These are phyloP conservation scores for Cyphomyrmex costatus DNA, from an alignment of 1,140 invertebrate species.

Conservation along the genomic window DNA sequence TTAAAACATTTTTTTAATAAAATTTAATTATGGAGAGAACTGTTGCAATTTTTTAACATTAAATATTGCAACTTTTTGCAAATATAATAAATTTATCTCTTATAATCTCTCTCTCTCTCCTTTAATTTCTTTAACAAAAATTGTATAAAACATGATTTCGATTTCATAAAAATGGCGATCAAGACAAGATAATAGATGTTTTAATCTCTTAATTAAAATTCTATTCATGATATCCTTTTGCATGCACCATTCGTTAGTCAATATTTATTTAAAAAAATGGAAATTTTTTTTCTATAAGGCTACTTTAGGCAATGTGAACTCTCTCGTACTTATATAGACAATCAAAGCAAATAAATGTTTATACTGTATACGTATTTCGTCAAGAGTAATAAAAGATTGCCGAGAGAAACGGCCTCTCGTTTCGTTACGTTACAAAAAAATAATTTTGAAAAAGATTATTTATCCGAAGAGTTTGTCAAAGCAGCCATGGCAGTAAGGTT, in stretches of 20 bases:
- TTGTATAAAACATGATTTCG: neutral
- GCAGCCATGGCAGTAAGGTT: constrained; percentile 99
- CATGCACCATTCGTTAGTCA: constrained; percentile 31
- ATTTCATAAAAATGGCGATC: neutral
- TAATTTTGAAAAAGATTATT: constrained; percentile 70
- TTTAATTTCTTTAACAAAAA: neutral
- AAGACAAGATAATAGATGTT: neutral
- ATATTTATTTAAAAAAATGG: constrained; percentile 55
- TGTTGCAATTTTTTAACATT: neutral
- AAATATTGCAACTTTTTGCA: neutral
- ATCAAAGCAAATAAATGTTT: constrained; percentile 60
- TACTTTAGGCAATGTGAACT: constrained; percentile 28
- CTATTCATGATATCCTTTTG: neutral
- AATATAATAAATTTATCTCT: neutral
- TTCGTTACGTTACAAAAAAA: constrained; percentile 68
- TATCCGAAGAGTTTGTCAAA: constrained; percentile 98
- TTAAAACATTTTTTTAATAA: neutral
- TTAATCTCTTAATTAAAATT: constrained; percentile 2
- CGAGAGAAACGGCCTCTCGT: constrained; percentile 46
- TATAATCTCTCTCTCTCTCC: neutral
- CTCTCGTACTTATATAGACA: constrained; percentile 39
- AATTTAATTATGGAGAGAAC: neutral
- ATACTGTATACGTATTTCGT: constrained; percentile 22
- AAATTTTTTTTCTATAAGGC: constrained; percentile 30
- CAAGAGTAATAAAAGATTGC: constrained; percentile 53